phyloP scores from a whole-genome alignment of 2,113 vertebrate species.

The Aptenodytes patagonicus region DNA sequence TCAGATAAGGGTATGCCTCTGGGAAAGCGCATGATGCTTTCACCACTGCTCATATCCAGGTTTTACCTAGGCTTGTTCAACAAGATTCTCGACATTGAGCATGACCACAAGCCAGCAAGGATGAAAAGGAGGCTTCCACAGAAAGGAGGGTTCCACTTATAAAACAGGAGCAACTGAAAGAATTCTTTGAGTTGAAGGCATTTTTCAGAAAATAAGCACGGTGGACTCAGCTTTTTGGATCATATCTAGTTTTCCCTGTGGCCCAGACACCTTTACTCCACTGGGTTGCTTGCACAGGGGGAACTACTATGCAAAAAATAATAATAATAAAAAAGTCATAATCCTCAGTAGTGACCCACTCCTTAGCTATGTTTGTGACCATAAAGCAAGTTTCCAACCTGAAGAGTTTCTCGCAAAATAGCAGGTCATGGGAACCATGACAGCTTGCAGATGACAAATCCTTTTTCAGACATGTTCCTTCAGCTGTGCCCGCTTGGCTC shows the following conservation, averaged over 20 bases:
- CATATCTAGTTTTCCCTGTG: background rate
- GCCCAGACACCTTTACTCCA: background rate
- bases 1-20: background rate
- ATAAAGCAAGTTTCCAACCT: background rate
- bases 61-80: background rate
- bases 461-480: background rate
- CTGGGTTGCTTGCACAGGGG: background rate
- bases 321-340: no score
- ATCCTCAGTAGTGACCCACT: background rate
- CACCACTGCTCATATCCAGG: no score
- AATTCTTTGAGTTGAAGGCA: background rate
- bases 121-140: background rate
- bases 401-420: background rate
- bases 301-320: background rate
- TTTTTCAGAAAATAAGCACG: background rate
- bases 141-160: background rate
- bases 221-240: background rate
- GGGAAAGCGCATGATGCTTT: rapidly evolving
- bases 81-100: background rate
- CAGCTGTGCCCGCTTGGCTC: background rate
- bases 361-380: background rate
- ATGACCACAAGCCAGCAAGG: background rate
- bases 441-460: background rate
- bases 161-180: background rate
- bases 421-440: background rate